Evolutionary conservation across 1,140 invertebrate species (phyloP).

Genomic region (Coenobita brevimanus): DNA sequence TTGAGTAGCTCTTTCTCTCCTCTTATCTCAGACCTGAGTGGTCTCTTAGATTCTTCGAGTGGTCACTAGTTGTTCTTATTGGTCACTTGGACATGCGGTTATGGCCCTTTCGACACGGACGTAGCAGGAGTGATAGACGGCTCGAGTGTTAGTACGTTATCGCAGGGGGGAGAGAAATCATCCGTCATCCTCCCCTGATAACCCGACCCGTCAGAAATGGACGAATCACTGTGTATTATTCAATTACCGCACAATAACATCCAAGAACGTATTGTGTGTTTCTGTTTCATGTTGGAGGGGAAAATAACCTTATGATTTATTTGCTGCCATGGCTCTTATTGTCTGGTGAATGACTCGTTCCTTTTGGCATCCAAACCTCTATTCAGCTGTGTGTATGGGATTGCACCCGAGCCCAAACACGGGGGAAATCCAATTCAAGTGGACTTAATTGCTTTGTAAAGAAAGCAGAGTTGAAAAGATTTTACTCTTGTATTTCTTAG

Average conservation of each 20-base stretch:
- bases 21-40: constrained; percentile 14
- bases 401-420: constrained; percentile 59
- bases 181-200: constrained; percentile 22
- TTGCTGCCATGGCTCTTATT: constrained; percentile 51
- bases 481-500: too few relatives aligned
- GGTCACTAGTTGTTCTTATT: constrained; percentile 22
- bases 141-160: neutral
- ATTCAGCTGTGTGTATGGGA: constrained; percentile 51
- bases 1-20: constrained; percentile 27
- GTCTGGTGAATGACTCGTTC: constrained; percentile 47
- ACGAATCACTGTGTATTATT: constrained; percentile 66
- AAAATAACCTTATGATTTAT: constrained; percentile 61
- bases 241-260: constrained; percentile 60
- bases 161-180: neutral
- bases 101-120: constrained; percentile 10
- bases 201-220: constrained; percentile 44
- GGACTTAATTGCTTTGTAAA: constrained; percentile 53
- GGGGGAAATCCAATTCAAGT: constrained; percentile 45
- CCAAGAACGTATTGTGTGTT: constrained; percentile 57
- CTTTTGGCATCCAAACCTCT: constrained; percentile 30
- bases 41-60: constrained; percentile 4
- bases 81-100: constrained; percentile 2
- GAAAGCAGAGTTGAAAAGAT: constrained; percentile 31
- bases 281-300: constrained; percentile 50
- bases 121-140: constrained; percentile 9